Percentiles rank a stretch among this genome's conserved stretches.
Conservation (phyloP, 2,888 invertebrate species). For the Stenurella melanura region DNA sequence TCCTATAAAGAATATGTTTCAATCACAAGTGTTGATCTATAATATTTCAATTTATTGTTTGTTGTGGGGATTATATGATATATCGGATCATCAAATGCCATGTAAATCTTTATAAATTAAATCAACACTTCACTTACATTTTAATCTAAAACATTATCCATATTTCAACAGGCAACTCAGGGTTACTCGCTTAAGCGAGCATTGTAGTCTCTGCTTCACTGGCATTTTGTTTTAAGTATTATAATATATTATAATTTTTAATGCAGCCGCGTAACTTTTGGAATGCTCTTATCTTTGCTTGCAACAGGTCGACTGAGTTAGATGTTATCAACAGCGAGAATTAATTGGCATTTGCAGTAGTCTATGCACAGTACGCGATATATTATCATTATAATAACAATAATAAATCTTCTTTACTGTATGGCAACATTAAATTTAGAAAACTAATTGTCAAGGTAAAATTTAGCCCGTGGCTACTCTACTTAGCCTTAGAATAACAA, state of each 20-base stretch:
- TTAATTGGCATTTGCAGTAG: not conserved
- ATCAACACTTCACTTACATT: too few species aligned
- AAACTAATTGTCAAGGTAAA: not conserved
- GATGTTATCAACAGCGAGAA: not conserved
- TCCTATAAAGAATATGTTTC: too few species aligned
- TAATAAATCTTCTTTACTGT: not conserved
- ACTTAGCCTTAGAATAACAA: not conserved
- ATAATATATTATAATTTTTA: not conserved
- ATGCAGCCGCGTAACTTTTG: not conserved
- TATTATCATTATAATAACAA: not conserved
- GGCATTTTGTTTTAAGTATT: not conserved
- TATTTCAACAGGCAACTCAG: not conserved
- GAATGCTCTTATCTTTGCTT: not conserved
- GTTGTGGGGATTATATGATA: too few species aligned
- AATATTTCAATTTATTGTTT: too few species aligned
- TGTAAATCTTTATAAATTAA: too few species aligned
- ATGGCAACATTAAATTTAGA: not conserved
- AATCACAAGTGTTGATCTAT: too few species aligned
- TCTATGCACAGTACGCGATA: not conserved
- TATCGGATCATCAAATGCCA: too few species aligned
- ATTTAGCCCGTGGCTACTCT: not conserved
- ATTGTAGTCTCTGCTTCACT: constrained; percentile 10
- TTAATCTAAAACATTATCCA: not conserved
- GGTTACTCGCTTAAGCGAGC: not conserved
- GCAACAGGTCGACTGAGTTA: not conserved